Base-by-base conservation (phyloP, 1,140 invertebrate species). In the Cydia fagiglandana region DNA sequence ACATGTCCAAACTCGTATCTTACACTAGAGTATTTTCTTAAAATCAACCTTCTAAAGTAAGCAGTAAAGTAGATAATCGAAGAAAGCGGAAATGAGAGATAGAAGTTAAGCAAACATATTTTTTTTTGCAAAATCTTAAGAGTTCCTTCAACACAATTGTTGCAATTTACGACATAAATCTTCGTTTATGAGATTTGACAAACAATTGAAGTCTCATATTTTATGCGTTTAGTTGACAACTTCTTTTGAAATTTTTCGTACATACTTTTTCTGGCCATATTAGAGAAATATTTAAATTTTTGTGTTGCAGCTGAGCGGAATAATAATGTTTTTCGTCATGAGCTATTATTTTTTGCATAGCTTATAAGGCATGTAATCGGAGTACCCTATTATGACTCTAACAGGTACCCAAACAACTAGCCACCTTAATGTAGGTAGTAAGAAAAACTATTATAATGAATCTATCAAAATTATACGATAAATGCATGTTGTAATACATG, bases 141-240 rank as follows among this genome's bases (percentile, higher is more conserved):
- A 34, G 28, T 70, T 45, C 41, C 12, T 66, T 30, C 64, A 30
- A 34, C 73, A 77, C 76, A 77, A 77, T 77, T 77, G 76, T 77
- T 77, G 76, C 76, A 77, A 76, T 85, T 81, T 47, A 64, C 45
- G 34, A 73, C 70, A 73, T 73, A 73, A 73, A 73, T 73, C 70
- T 73, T 73, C 70, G 70, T 73, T 66, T 66, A 66, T 66, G 64
- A 66, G 64, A 66, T 38, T 66, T 66, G 30, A 66, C 64, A 66
- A 38, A 66, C 64, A 66, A 66, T 66, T 66, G 64, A n/a, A 5
- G 13, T 66, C 64, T 66, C 64, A 34, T 66, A 66, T 66, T 66
- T 66, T 66, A 66, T 66, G 64, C 64, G 64, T 66, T 66, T 64
- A 17, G 61, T 64, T 66, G 64, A 66, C 64, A 66, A 66, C 15